Conservation (phyloP, 1,140 invertebrate genomes). For the Dryas iulia region DNA sequence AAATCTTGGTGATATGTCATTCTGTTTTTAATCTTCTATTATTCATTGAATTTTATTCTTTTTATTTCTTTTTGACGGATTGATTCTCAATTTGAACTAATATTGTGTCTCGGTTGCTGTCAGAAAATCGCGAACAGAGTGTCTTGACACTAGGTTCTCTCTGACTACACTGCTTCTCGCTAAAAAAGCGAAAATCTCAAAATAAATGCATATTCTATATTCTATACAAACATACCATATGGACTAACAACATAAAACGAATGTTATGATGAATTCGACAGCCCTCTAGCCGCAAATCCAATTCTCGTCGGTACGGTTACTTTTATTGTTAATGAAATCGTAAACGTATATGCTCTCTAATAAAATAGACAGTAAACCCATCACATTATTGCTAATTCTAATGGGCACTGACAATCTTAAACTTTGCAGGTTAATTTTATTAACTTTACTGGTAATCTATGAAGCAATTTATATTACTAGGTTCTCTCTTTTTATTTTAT, state of each 20-base stretch:
- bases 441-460: neutral
- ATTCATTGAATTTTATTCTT: no score
- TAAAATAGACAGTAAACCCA: conserved; percentile 27
- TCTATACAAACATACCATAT: neutral
- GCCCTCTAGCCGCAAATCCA: conserved; percentile 23
- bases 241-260: conserved; percentile 11
- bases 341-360: conserved; percentile 31
- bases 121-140: no score
- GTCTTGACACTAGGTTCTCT: no score
- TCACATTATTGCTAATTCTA: conserved; percentile 22
- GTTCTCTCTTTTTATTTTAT: no score
- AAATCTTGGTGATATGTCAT: no score
- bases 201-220: no score
- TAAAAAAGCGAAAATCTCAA: no score
- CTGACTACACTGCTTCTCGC: no score
- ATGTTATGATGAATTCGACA: conserved; percentile 27
- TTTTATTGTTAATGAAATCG: conserved; percentile 32
- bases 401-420: conserved; percentile 14
- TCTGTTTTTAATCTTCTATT: no score
- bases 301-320: conserved; percentile 25
- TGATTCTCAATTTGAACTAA: no score
- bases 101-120: no score
- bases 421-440: conserved; percentile 20
- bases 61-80: no score
- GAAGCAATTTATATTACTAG: neutral